Base-by-base conservation (phyloP, 64 coral and sea anemone genomes). In the Stylophora pistillata region DNA sequence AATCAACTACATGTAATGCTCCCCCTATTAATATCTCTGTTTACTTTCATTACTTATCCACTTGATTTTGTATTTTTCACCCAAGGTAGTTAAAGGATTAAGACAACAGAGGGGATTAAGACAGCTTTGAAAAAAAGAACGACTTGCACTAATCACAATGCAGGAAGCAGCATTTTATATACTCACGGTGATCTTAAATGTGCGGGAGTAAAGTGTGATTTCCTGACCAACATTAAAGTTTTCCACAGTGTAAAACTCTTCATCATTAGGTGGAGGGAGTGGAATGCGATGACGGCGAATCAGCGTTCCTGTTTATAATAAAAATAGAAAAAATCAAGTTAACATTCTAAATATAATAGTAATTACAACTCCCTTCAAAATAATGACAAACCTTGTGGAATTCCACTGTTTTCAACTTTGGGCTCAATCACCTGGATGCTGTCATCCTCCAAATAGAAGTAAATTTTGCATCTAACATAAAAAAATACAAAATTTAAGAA, bases 371-470 rank as follows among this genome's bases (percentile, higher is more conserved):
- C 72, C 9, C 5, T 57, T 87, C 16, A 29, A 41, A 47, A 47
- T 27, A 68, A 13, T 13, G 4, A 63, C 58, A 56, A 61, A 93
- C 96, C 96, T 95, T 99, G 96, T 55, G 96, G 96, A 85, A 99
- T 95, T 21, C 96, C 96, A 88, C 96, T 99, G 68, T 99, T 99
- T 37, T 89, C 79, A 85, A 99, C 87, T 98, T 98, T 98, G n/a
- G 89, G 96, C 75, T 98, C 96, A 93, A 89, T 98, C 16, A 98
- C 96, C 72, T 98, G 96, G 47, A 98, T 94, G 30, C 96, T 94
- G 66, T 98, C 96, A 87, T 98, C 96, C 78, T 98, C 96, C 52
- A 98, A 77, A 87, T 98, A 93, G 70, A 98, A 98, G 82, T 98
- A 98, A 33, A 98, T 98, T 92, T 98, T 98, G 84, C 96, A 98